Evolutionary conservation across 2,113 vertebrate genomes (phyloP).

Genomic region (Macaca fascicularis): T2T-MFA8v1.1 NC_088377.1:140949001-140949500

Average conservation of each 20-base stretch:
- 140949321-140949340: constrained; percentile 47
- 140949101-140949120: neutral
- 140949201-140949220: neutral
- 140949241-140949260: constrained; percentile 32
- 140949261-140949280: constrained; percentile 21
- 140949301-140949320: constrained; percentile 43
- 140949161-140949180: neutral
- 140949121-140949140: neutral
- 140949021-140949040: no score
- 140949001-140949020: rapidly evolving
- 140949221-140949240: neutral
- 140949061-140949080: neutral
- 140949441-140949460: neutral
- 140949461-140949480: neutral
- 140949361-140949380: neutral
- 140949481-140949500: neutral
- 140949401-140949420: neutral
- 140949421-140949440: neutral
- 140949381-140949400: constrained; percentile 39
- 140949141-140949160: neutral
- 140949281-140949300: constrained; percentile 43
- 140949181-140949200: constrained; percentile 4
- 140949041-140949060: no score
- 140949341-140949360: neutral
- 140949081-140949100: neutral